A percentile compares a stretch with the other conserved stretches of the same genome.
Conservation (phyloP, 2,888 invertebrate species). For the Deilephila porcellus region DNA sequence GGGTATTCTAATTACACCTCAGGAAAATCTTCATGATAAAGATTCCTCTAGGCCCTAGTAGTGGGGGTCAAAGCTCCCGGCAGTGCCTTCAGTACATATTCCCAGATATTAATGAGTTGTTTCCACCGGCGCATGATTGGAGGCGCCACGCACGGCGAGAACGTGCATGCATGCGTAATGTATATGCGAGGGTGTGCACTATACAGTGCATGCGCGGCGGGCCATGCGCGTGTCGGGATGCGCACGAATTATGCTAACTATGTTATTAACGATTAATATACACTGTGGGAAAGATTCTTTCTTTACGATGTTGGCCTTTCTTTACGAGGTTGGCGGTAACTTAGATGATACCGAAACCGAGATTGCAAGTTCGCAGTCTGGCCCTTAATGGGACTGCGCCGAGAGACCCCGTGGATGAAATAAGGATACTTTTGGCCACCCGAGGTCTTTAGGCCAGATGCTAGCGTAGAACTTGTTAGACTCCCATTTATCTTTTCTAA, state of each 20-base stretch:
- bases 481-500: too few relatives aligned
- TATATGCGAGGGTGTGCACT: neutral
- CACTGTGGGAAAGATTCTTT: neutral
- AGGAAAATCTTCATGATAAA: too few relatives aligned
- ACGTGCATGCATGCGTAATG: slow-evolving; percentile 23
- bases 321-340: neutral
- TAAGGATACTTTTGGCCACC: too few relatives aligned
- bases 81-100: slow-evolving; percentile 3
- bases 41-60: neutral
- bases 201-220: neutral
- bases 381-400: too few relatives aligned
- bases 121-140: neutral
- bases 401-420: too few relatives aligned
- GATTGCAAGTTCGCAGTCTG: too few relatives aligned
- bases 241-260: neutral
- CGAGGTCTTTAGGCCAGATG: too few relatives aligned
- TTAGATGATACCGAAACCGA: neutral
- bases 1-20: too few relatives aligned
- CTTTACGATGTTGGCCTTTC: neutral
- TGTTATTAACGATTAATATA: neutral
- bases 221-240: neutral
- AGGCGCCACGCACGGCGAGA: slow-evolving; percentile 3
- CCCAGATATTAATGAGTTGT: neutral
- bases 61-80: neutral
- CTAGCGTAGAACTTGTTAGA: too few relatives aligned